Evolutionary conservation across 2,797 vertebrate species (phyloP), one percentile per base, ranked within the genome.

Genomic region (Brachyrhaphis roseni): DNA sequence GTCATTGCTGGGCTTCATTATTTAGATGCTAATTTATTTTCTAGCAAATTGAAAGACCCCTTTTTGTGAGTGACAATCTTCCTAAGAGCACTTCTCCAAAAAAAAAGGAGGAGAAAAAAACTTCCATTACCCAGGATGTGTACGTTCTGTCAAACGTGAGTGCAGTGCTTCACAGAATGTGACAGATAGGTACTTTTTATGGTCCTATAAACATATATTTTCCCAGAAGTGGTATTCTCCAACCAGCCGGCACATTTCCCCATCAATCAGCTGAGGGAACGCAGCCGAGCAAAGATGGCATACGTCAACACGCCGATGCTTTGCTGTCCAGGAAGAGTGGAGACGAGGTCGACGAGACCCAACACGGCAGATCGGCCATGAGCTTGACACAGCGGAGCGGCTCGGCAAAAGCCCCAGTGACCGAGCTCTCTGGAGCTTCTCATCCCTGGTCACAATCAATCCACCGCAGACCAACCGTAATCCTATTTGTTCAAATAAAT

Each of bases 401-500:
- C 88, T 90, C 87, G 51, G 87, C 78, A 45, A 76, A 62, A 75
- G 53, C 74, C 57, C 55, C 28, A 31, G 74, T 8, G 78, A 74
- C 80, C 62, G 5, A 8, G 75, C 86, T 88, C 87, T 79, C 84
- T 0, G 76, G 81, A 88, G 87, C 91, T 88, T 88, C 91, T 92
- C 92, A 87, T 90, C 92, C 89, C 86, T 92, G 83, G 82, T 93
- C 91, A 91, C 91, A 90, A 95, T 94, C 92, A 94, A 93, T 92
- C 92, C 89, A 75, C 91, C 76, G 78, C 93, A 91, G 91, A 90
- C 90, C 88, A 39, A 83, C 89, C 64, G 83, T 94, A 95, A 95
- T 95, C 93, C 93, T 91, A 87, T 95, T 95, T 94, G 93, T 94
- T 93, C 90, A 94, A 93, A 95, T 95, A 95, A 95, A 95, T 95